Evolutionary conservation across 2,797 vertebrate genomes (phyloP).

Genomic region (Esox masquinongy): DNA sequence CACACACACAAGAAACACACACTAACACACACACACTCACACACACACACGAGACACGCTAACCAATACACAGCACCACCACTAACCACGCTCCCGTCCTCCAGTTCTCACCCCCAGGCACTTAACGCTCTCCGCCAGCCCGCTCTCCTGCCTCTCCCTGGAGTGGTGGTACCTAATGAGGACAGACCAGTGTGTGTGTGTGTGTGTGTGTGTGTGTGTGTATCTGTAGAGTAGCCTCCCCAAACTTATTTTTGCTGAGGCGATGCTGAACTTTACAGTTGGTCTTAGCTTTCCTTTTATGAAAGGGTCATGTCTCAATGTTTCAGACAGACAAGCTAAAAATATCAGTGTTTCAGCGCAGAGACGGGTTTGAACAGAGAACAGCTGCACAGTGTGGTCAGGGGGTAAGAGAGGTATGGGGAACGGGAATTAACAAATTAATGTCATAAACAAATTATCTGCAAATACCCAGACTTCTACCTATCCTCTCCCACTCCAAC

Average conservation of each 20-base stretch:
- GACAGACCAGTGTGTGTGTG: background rate
- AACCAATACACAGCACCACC: background rate
- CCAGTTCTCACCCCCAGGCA: conserved; percentile 24
- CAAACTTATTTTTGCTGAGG: background rate
- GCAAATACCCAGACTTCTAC: conserved; percentile 39
- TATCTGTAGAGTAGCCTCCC: background rate
- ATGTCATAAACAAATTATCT: conserved; percentile 16
- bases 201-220: background rate
- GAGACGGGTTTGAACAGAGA: background rate
- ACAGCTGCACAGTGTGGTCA: background rate
- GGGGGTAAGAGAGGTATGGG: conserved; percentile 15
- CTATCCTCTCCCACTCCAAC: conserved; percentile 21
- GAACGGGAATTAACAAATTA: conserved; percentile 11
- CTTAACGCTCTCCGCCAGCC: conserved; percentile 5
- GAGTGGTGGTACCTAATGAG: conserved; percentile 41
- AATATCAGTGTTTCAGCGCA: conserved; percentile 45
- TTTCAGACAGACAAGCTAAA: conserved; percentile 29
- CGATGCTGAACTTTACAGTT: conserved; percentile 7
- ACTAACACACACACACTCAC: background rate
- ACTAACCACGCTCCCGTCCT: conserved; percentile 19
- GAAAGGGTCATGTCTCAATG: conserved; percentile 29
- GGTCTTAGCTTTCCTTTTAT: conserved; percentile 43
- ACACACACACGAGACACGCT: background rate
- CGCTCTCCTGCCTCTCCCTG: conserved; percentile 5
- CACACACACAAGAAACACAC: background rate